A percentile compares a stretch with the other conserved stretches of the same genome.
These are phyloP conservation scores for Sinohyriopsis cumingii DNA, from an alignment of 2,888 invertebrate species.

Conservation along the genomic window DNA sequence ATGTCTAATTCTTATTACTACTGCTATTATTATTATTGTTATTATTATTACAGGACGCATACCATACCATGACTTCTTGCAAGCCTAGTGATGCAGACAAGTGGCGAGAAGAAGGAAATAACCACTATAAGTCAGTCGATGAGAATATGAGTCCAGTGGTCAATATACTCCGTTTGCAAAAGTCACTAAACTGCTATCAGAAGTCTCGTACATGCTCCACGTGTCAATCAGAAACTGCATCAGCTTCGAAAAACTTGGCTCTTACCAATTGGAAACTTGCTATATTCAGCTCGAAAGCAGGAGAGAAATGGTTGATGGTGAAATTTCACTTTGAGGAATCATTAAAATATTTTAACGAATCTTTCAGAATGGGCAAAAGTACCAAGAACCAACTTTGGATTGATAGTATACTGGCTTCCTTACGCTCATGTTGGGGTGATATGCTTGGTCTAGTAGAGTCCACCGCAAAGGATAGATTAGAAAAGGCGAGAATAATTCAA, in stretches of 20 bases:
- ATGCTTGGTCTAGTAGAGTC: slow-evolving; percentile 6
- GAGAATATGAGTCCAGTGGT: too few species aligned
- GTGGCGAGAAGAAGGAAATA: too few species aligned
- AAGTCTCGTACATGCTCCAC: too few species aligned
- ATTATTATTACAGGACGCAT: too few species aligned
- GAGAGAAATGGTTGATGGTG: slow-evolving; percentile 1
- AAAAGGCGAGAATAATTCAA: neutral
- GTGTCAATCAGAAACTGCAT: slow-evolving; percentile 1
- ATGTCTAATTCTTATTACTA: too few species aligned
- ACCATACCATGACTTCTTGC: too few species aligned
- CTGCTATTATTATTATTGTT: too few species aligned
- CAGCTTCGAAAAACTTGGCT: slow-evolving; percentile 26
- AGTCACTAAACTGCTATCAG: too few species aligned
- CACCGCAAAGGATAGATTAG: too few species aligned
- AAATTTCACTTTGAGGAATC: slow-evolving; percentile 21
- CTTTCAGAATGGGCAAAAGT: slow-evolving; percentile 2
- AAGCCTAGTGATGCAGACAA: too few species aligned
- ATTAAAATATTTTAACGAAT: slow-evolving; percentile 15
- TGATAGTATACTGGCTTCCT: slow-evolving; percentile 4
- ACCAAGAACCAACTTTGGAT: slow-evolving; percentile 11
- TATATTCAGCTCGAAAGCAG: neutral
- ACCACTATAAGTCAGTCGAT: too few species aligned
- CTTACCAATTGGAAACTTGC: slow-evolving; percentile 18
- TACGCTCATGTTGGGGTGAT: slow-evolving; percentile 11
- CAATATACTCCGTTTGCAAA: too few species aligned